Evolutionary conservation across 2,797 vertebrate genomes (phyloP).

Genomic region (Ceryle rudis): DNA sequence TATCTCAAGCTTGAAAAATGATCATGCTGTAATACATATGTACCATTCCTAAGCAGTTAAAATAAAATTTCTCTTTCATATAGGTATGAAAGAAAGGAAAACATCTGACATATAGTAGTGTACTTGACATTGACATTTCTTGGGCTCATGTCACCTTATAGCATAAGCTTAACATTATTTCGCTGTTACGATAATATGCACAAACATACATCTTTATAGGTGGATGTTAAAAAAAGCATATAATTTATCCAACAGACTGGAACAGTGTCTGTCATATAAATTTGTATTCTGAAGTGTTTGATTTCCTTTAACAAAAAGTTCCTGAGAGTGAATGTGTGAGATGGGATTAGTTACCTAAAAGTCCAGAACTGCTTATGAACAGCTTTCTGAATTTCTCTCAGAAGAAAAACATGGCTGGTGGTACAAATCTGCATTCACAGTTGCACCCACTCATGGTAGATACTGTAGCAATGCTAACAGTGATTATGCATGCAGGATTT

Average conservation of each 20-base stretch:
- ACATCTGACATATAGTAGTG: neutral
- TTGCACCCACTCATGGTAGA: neutral
- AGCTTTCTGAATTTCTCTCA: conserved; percentile 28
- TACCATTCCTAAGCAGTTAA: neutral
- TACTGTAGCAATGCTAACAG: neutral
- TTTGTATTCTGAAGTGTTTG: neutral
- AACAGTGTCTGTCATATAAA: neutral
- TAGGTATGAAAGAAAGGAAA: neutral
- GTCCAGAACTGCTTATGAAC: conserved; percentile 32
- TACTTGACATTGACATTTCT: neutral
- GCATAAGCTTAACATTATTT: neutral
- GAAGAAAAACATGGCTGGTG: neutral
- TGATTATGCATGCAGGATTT: conserved; percentile 31
- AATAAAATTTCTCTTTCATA: neutral
- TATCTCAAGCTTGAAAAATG: neutral
- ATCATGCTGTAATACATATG: neutral
- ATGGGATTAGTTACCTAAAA: conserved; percentile 33
- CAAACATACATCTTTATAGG: neutral
- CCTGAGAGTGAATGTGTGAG: neutral
- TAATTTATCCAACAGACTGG: neutral
- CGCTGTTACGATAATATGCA: neutral
- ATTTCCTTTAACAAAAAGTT: conserved; percentile 37
- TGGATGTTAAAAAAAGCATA: neutral
- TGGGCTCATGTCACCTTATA: neutral
- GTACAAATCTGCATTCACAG: conserved; percentile 21